Evolutionary conservation across 2,113 vertebrate genomes (phyloP), one percentile per base, ranked within the genome.

Genomic region (Calidris pugnax): DNA sequence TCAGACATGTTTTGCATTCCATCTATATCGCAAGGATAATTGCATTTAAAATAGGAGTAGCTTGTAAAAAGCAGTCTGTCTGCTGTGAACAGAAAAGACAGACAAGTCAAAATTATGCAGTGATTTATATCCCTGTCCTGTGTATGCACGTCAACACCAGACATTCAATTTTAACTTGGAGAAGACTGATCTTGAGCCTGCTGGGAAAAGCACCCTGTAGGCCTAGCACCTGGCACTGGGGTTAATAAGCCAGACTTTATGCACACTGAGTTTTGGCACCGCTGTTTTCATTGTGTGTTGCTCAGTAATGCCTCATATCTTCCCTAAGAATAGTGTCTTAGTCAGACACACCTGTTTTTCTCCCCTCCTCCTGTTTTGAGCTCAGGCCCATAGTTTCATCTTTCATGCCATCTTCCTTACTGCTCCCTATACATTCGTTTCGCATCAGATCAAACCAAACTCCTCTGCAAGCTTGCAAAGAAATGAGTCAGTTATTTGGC

Each of bases 401-500:
- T 91, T 86, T 89, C 41, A 4, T 77, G 72, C 55, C 60, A 39
- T 87, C 68, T 79, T 51, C 28, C 32, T 33, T 62, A 17, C 33
- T 50, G 62, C 47, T 84, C 64, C 33, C 21, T 43, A 1, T 75
- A 80, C 56, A 14, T 79, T 96, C 39, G 19, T 87, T 92, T 81
- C 85, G 69, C 84, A 72, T 91, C 84, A 75, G 60, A 87, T 91
- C 85, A 85, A 94, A 41, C 78, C 66, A n/a, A 60, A 47, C 37
- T 86, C 51, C 39, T 62, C 69, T 87, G 43, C 66, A 67, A 43
- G 41, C 72, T 85, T 87, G 66, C 33, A 28, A 66, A 84, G 77
- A 84, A 80, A 33, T 89, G 89, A 87, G 87, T 89, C 80, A 75
- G 69, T 84, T 83, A 57, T 48, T 92, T 95, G 86, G 91, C 75